Conservation (phyloP, 2,113 vertebrate species). For the Misgurnus mizolepis region DNA sequence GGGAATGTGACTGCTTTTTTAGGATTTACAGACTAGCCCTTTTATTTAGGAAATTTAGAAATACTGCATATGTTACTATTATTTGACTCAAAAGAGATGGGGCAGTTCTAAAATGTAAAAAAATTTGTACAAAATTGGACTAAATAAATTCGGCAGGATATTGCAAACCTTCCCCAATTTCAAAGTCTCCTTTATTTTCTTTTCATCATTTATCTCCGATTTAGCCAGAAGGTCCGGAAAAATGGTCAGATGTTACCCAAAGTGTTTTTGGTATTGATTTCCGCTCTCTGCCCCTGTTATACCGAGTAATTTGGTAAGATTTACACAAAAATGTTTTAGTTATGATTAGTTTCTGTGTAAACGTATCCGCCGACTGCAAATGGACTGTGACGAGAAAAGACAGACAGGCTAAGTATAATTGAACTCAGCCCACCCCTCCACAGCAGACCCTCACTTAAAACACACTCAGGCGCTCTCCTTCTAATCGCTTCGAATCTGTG, state of each 20-base stretch:
- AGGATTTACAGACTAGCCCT: background rate
- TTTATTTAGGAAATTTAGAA: constrained; percentile 1
- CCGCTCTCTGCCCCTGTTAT: constrained; percentile 52
- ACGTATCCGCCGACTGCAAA: constrained; percentile 72
- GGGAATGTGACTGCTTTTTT: background rate
- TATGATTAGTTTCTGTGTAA: constrained; percentile 71
- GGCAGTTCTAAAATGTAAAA: background rate
- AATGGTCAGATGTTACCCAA: constrained; percentile 54
- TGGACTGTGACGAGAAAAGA: constrained; percentile 74
- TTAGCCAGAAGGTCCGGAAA: constrained; percentile 53
- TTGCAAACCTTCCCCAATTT: constrained; percentile 27
- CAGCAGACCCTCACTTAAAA: constrained; percentile 59
- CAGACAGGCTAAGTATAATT: constrained; percentile 70
- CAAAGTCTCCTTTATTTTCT: constrained; percentile 17
- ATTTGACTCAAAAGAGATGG: background rate
- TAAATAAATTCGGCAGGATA: constrained; percentile 11
- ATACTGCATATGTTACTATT: background rate
- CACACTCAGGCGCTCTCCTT: constrained; percentile 51
- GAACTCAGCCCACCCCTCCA: constrained; percentile 50
- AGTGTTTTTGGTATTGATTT: constrained; percentile 57
- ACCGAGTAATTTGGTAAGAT: constrained; percentile 57
- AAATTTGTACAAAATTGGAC: constrained; percentile 13
- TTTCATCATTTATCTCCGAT: constrained; percentile 43
- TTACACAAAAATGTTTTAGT: constrained; percentile 62
- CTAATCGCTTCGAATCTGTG: constrained; percentile 70